phyloP scores from a whole-genome alignment of 2,113 vertebrate genomes.

The Sapajus apella region DNA sequence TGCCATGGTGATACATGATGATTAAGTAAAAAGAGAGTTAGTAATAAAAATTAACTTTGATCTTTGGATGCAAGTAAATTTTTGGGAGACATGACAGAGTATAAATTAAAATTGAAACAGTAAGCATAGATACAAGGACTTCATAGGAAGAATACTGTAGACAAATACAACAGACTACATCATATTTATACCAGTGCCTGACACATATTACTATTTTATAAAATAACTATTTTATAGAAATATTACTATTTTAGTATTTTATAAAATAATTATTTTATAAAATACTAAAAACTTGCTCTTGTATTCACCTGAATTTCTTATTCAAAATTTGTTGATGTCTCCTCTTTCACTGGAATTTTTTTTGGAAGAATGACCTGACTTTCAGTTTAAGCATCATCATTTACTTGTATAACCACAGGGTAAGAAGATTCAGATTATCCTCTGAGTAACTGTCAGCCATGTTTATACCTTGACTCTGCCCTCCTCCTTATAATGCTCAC shows the following conservation, averaged over 20 bases:
- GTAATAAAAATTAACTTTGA: conserved; percentile 46
- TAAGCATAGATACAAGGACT: not conserved
- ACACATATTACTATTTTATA: not conserved
- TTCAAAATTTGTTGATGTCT: not conserved
- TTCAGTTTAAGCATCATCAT: not conserved
- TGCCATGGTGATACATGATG: not conserved
- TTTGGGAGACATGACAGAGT: not conserved
- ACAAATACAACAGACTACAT: not conserved
- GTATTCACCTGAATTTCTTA: not conserved
- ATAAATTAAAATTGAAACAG: conserved; percentile 16
- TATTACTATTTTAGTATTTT: no score
- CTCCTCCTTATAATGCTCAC: not conserved
- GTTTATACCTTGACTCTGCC: not conserved
- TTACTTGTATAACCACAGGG: not conserved
- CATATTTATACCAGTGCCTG: not conserved
- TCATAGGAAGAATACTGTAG: not conserved
- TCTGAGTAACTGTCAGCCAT: not conserved
- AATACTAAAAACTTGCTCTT: not conserved
- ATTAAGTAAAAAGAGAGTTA: not conserved
- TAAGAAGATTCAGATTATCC: not conserved
- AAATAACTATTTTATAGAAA: no score
- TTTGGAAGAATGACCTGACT: not conserved
- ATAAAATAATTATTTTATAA: not conserved
- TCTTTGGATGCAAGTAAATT: conserved; percentile 16
- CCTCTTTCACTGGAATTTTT: not conserved